Conservation (phyloP, 2,888 invertebrate species). For the Morpho achilles region DNA sequence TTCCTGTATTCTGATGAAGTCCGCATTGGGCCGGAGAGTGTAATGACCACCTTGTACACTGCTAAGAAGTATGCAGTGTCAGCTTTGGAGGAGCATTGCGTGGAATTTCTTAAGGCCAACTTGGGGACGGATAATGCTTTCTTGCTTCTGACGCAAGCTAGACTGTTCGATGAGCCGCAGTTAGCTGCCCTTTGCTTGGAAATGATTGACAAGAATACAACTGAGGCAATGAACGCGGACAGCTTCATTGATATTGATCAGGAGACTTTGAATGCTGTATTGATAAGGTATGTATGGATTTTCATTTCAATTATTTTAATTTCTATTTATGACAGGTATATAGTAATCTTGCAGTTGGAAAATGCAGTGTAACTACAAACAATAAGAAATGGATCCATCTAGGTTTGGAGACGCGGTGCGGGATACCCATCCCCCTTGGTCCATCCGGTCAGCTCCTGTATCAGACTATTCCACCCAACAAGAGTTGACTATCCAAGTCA, state of each 20-base stretch:
- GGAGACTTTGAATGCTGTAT: conserved; percentile 86
- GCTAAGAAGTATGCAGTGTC: conserved; percentile 94
- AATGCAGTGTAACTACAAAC: too few relatives aligned
- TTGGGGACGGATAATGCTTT: conserved; percentile 91
- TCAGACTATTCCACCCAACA: too few relatives aligned
- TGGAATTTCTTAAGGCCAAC: conserved; percentile 86
- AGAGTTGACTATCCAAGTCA: too few relatives aligned
- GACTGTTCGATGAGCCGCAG: conserved; percentile 90
- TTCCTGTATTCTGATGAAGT: conserved; percentile 91
- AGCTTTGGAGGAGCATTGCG: conserved; percentile 89
- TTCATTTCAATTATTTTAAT: too few relatives aligned
- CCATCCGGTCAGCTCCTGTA: too few relatives aligned
- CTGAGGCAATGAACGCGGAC: conserved; percentile 88
- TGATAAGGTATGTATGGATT: conserved; percentile 72
- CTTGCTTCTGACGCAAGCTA: conserved; percentile 86
- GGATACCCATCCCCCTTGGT: too few relatives aligned
- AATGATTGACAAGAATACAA: conserved; percentile 90
- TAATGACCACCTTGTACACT: conserved; percentile 91
- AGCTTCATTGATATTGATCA: conserved; percentile 90
- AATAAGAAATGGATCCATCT: too few relatives aligned
- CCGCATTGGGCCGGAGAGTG: conserved; percentile 89
- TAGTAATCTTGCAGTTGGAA: too few relatives aligned
- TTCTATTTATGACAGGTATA: too few relatives aligned
- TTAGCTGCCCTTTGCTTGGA: conserved; percentile 89
- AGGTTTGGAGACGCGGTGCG: too few relatives aligned